These are phyloP conservation scores for Noctua pronuba DNA, from an alignment of 2,888 invertebrate genomes.

Conservation along the genomic window DNA sequence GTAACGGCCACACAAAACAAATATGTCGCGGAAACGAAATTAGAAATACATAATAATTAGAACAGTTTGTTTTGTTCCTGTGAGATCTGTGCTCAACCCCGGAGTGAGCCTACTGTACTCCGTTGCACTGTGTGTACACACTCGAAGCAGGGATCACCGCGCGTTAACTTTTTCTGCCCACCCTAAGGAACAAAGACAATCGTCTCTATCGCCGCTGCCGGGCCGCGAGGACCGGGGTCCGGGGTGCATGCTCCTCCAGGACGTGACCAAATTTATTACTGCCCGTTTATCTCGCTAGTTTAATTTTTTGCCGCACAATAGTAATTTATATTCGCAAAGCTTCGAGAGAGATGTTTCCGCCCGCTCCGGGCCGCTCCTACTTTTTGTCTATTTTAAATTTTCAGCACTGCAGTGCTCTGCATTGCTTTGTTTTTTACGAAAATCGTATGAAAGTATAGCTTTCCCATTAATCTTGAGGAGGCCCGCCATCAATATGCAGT, in stretches of 20 bases:
- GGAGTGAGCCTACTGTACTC: constrained; percentile 20
- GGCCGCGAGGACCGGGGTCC: neutral
- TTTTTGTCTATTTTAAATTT: constrained; percentile 45
- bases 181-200: constrained; percentile 54
- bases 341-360: constrained; percentile 44
- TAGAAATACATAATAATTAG: neutral
- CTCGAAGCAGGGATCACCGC: constrained; percentile 45
- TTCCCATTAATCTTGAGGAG: constrained; percentile 32
- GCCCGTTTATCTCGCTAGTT: constrained; percentile 54
- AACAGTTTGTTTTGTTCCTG: neutral
- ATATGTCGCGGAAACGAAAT: neutral
- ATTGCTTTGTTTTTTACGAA: constrained; percentile 22
- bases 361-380: neutral
- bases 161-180: constrained; percentile 43
- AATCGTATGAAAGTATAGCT: constrained; percentile 32
- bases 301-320: constrained; percentile 51
- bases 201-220: constrained; percentile 35
- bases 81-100: neutral
- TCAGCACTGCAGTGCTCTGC: constrained; percentile 12
- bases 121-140: neutral
- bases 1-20: neutral
- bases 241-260: constrained; percentile 34
- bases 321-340: constrained; percentile 54
- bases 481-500: constrained; percentile 3
- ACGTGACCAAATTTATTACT: constrained; percentile 55